Conservation (phyloP, 2,888 invertebrate genomes). For the Macrophya annulata region DNA sequence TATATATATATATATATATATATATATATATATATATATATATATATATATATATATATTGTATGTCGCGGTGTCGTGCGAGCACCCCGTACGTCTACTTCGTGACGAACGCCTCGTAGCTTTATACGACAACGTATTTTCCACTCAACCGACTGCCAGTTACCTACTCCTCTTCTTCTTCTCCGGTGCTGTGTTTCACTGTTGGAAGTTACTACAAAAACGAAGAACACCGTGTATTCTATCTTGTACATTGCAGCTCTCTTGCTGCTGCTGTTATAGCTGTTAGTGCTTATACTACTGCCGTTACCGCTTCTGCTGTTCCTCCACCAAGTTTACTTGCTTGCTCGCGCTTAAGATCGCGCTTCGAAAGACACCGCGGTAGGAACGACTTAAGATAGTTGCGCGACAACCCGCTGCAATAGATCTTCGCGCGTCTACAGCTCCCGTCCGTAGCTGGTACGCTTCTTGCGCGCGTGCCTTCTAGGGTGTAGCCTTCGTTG, state of each 20-base stretch:
- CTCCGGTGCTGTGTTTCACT: background rate
- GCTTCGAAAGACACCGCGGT: slow-evolving; percentile 43
- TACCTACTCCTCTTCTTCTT: too few species aligned
- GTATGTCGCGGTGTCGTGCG: background rate
- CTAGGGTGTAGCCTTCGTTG: slow-evolving; percentile 28
- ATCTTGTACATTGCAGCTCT: slow-evolving; percentile 35
- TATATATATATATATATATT: too few species aligned
- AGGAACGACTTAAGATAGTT: slow-evolving; percentile 33
- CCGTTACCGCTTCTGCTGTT: background rate
- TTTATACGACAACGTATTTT: background rate
- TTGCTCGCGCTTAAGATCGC: slow-evolving; percentile 23
- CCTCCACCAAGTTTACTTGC: background rate
- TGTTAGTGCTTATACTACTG: background rate
- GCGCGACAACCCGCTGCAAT: slow-evolving; percentile 42
- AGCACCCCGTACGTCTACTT: slow-evolving; percentile 35
- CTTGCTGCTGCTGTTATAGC: background rate
- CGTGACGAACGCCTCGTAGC: slow-evolving; percentile 33
- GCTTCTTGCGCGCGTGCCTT: slow-evolving; percentile 53
- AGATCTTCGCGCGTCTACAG: slow-evolving; percentile 35
- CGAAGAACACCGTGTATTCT: slow-evolving; percentile 42
- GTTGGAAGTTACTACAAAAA: slow-evolving; percentile 8
- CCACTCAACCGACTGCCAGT: background rate
- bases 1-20: too few species aligned
- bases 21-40: too few species aligned
- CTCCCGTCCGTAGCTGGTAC: background rate